Conservation (phyloP, 1,140 invertebrate genomes). For the Pseudoatta argentina region DNA sequence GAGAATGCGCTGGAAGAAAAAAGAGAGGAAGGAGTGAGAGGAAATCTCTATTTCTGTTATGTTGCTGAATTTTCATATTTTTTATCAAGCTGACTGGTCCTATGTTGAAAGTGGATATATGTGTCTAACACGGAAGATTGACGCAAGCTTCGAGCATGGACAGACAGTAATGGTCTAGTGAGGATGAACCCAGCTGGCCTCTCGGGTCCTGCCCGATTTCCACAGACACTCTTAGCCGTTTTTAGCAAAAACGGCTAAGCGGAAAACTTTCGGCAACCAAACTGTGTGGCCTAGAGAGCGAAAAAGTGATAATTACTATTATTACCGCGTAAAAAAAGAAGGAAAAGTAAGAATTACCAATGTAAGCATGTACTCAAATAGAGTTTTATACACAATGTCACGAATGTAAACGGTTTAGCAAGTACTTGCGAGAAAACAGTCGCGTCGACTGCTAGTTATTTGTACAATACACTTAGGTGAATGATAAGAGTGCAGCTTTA, state of each 20-base stretch:
- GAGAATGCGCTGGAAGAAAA: constrained; percentile 16
- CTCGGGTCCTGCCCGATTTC: constrained; percentile 82
- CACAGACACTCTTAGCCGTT: constrained; percentile 77
- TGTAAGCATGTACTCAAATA: constrained; percentile 86
- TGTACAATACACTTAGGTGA: constrained; percentile 87
- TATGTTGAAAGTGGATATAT: constrained; percentile 63
- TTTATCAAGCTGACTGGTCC: constrained; percentile 68
- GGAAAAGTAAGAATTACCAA: constrained; percentile 81
- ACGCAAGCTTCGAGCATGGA: constrained; percentile 74
- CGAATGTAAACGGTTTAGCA: constrained; percentile 84
- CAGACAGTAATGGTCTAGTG: constrained; percentile 83
- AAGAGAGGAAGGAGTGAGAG: constrained; percentile 40
- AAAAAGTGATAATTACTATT: constrained; percentile 87
- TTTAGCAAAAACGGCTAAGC: constrained; percentile 77
- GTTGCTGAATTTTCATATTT: constrained; percentile 67
- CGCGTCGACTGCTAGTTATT: constrained; percentile 85
- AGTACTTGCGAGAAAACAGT: constrained; percentile 83
- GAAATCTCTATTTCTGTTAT: constrained; percentile 66
- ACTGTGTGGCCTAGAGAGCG: constrained; percentile 86
- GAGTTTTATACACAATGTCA: constrained; percentile 87
- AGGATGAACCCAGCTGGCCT: constrained; percentile 86
- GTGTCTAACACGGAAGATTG: constrained; percentile 67
- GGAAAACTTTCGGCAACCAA: constrained; percentile 82
- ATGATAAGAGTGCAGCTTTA: constrained; percentile 86
- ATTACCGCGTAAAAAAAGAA: constrained; percentile 77